A percentile compares a stretch with the other conserved stretches of the same genome.
Evolutionary conservation across 2,797 vertebrate species (phyloP).

Genomic region (Coracias cyanogaster): DNA sequence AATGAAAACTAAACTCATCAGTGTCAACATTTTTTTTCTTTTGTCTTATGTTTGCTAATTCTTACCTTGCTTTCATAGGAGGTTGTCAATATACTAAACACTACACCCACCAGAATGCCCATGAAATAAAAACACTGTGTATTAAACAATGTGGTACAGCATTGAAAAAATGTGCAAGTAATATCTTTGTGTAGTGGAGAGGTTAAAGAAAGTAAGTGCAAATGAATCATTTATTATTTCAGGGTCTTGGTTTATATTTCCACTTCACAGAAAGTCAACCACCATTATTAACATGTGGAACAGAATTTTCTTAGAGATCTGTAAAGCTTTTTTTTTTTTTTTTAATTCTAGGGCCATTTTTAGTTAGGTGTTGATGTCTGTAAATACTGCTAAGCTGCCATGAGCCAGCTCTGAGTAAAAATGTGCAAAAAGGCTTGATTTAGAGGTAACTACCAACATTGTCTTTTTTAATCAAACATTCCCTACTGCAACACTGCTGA

Average conservation of each 20-base stretch:
- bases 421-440: background rate
- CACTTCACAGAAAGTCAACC: background rate
- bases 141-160: too few relatives aligned
- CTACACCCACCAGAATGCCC: background rate
- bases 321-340: accelerated
- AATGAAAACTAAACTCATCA: background rate
- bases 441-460: background rate
- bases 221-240: background rate
- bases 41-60: background rate
- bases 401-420: background rate
- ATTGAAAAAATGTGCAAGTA: background rate
- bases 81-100: background rate
- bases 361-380: background rate
- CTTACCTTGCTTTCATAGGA: background rate
- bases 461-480: background rate
- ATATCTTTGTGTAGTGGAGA: background rate
- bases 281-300: background rate
- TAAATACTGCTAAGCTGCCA: background rate
- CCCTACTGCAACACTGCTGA: background rate
- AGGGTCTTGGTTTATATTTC: background rate
- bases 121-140: background rate
- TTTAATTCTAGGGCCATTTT: background rate
- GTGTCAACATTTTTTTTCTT: background rate
- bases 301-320: background rate
- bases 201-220: background rate